phyloP scores from a whole-genome alignment of 2,888 invertebrate species.

The Pinctada fucata region DNA sequence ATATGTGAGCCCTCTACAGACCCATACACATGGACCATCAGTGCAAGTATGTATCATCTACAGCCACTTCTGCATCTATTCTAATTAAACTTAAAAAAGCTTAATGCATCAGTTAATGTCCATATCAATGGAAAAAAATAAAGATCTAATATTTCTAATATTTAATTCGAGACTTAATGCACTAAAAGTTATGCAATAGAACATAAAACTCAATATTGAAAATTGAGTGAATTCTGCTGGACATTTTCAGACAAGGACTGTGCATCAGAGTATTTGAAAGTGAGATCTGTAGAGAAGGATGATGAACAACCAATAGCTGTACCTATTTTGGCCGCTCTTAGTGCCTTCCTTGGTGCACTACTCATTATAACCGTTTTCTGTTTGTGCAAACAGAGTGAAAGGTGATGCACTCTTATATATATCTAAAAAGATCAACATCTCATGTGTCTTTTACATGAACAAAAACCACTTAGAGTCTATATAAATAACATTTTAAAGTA shows the following conservation, averaged over 20 bases:
- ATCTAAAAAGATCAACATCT: no score
- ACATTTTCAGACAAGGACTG: neutral
- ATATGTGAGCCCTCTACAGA: constrained; percentile 50
- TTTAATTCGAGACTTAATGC: neutral
- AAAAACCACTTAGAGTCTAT: no score
- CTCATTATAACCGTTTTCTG: neutral
- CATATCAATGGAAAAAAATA: neutral
- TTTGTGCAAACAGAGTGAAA: neutral
- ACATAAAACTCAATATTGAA: no score
- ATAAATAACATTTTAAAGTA: no score
- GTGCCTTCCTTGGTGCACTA: neutral
- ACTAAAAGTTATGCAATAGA: no score
- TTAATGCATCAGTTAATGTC: neutral
- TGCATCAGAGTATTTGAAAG: neutral
- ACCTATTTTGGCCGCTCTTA: neutral
- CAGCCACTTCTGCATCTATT: neutral
- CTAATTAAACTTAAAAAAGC: neutral
- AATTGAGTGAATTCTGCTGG: no score
- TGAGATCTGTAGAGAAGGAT: neutral
- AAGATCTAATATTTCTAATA: neutral
- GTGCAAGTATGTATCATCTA: constrained; percentile 16
- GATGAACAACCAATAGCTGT: neutral
- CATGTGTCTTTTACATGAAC: no score
- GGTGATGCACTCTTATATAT: neutral
- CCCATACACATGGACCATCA: constrained; percentile 47